phyloP scores from a whole-genome alignment of 2,113 vertebrate genomes.

The Elephas maximus region DNA sequence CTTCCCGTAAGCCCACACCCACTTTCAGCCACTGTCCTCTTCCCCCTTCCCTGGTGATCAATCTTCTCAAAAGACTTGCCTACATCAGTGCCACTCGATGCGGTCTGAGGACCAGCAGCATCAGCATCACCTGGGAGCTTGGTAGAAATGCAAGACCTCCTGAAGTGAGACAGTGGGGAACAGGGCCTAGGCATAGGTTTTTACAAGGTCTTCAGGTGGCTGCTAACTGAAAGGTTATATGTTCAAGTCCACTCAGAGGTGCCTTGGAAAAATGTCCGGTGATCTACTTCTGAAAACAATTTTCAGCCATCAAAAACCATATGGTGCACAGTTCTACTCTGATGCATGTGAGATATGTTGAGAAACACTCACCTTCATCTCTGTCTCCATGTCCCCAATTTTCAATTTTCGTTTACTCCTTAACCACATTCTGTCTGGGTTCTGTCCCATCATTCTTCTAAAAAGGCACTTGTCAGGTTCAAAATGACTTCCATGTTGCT shows the following conservation, averaged over 20 bases:
- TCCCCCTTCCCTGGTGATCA: neutral
- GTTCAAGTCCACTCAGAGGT: neutral
- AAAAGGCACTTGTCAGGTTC: neutral
- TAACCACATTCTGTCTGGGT: neutral
- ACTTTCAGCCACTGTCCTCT: neutral
- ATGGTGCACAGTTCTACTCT: neutral
- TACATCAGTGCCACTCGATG: rapidly evolving
- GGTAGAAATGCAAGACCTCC: neutral
- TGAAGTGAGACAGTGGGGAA: neutral
- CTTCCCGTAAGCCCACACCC: neutral
- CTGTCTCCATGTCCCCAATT: neutral
- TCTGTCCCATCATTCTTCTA: neutral
- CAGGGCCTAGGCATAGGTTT: rapidly evolving
- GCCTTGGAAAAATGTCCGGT: neutral
- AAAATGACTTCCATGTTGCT: neutral
- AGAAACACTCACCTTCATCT: no score
- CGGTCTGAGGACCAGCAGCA: neutral
- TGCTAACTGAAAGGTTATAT: neutral
- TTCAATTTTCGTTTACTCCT: neutral
- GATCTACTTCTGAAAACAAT: no score
- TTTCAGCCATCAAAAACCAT: neutral
- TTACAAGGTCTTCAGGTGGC: neutral
- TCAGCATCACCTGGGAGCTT: neutral
- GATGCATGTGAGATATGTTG: neutral
- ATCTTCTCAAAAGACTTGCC: neutral